Conservation (phyloP, 2,888 invertebrate species). For the Timema cristinae region DNA sequence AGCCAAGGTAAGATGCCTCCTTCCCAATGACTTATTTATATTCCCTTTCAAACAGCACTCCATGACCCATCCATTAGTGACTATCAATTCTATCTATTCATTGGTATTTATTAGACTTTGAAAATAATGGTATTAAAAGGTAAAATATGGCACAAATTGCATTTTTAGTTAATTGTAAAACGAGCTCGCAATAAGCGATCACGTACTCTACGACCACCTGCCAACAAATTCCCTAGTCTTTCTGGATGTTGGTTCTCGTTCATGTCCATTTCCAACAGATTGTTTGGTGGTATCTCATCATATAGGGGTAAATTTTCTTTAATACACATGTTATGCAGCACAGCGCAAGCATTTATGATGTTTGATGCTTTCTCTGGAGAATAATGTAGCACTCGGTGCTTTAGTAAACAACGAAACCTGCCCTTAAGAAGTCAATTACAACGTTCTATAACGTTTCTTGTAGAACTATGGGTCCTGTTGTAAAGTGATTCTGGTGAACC, state of each 20-base stretch:
- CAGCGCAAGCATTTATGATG: conserved; percentile 30
- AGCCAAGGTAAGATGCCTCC: no score
- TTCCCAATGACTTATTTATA: no score
- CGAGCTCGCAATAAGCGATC: neutral
- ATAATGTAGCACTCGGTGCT: conserved; percentile 28
- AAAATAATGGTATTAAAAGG: no score
- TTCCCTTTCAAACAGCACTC: no score
- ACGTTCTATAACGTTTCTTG: neutral
- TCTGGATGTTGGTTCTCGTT: neutral
- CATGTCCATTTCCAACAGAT: neutral
- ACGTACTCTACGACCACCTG: conserved; percentile 9
- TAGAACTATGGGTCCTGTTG: neutral
- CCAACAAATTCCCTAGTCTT: neutral
- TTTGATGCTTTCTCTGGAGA: conserved; percentile 25
- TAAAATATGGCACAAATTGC: neutral
- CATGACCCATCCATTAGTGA: no score
- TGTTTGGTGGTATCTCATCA: neutral
- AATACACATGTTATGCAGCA: conserved; percentile 27
- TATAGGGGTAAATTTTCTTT: neutral
- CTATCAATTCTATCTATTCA: no score
- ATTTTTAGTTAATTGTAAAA: neutral
- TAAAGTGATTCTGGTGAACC: neutral
- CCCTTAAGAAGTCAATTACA: conserved; percentile 28
- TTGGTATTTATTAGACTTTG: no score
- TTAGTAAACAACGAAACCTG: conserved; percentile 28